Evolutionary conservation across 2,797 vertebrate species (phyloP), one percentile per base, ranked within the genome.

Genomic region (Gila robusta): DNA sequence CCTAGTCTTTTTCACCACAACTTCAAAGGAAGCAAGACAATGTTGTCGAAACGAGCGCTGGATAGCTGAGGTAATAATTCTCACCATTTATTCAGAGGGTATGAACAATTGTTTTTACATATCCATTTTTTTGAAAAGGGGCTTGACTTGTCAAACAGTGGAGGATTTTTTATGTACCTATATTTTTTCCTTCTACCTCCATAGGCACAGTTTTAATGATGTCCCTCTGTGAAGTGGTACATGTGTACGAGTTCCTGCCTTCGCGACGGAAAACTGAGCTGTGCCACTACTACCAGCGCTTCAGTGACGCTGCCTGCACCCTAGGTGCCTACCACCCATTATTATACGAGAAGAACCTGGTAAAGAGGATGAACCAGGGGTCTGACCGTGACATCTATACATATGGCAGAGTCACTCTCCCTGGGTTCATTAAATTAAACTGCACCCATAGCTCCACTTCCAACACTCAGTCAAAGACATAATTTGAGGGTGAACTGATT

Each of bases 301-400:
- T 95, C 91, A 92, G 87, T 1, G 96, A 96, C 37, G 93, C 94
- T 1, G 96, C 96, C 71, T 96, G 96, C 93, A 96, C 96, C 2
- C 91, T 96, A 0, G 96, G 96, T 0, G 96, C 96, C 67, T 96
- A 96, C 91, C 96, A 96, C 91, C 96, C 96, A 0, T 92, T 96
- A 88, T 92, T 96, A 37, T 96, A 96, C 41, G 96, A 96, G 91
- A 96, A 96, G 91, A 96, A 96, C 91, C 90, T 96, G 90, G 94
- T 96, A 5, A 96, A 96, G n/a, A 91, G 95, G 28, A 96, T 96
- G 95, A 96, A 96, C 93, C 92, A 88, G 80, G 96, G 95, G 21
- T 26, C 92, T 1, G 88, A 95, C 90, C 88, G 71, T 0, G 95
- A 96, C 87, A 94, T 96, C 89, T 94, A 93, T 89, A 91, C 70